Base-by-base conservation (phyloP, 2,113 vertebrate species). In the Thamnaconus septentrionalis region DNA sequence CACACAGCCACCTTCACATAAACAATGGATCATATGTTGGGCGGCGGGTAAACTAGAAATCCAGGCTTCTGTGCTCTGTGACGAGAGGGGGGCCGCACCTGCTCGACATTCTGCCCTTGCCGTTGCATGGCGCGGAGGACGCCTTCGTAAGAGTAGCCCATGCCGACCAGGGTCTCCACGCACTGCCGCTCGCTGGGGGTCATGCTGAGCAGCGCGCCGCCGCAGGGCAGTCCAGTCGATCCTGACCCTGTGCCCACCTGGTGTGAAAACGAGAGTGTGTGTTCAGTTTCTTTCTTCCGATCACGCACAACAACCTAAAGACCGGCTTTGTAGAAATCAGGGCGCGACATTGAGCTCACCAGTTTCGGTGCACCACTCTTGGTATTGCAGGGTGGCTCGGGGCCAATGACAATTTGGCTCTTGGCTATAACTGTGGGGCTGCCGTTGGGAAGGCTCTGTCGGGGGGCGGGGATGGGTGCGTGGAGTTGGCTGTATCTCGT, bases 121-220 rank as follows among this genome's bases (percentile, higher is more conserved):
- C 92, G 95, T 89, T 95, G 96, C 95, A 98, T 97, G 85, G 97
- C 97, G 86, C 93, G 93, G 59, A 98, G 82, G 64, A 98, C 95
- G 0, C 92, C 94, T 63, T 98, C 95, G 0, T 93, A 96, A 0
- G 95, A 94, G 82, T 98, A 99, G 3, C 97, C 97, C 97, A 99
- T 98, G 83, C 91, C 92, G 73, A 98, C 94, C 0, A 98, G 93
- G 0, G 94, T 96, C 85, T 98, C 96, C 63, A 95, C 80, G 47
- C 96, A 98, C 66, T 96, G 93, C 8, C 92, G 92, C 80, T 98
- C 95, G 0, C 92, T 93, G 48, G 93, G 91, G 0, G 95, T 95
- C 64, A 99, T 93, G 39, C 73, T 84, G 71, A 93, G 93, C 53
- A 93, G 85, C 7, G 79, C 84, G 5, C 87, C 88, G 0, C 87